Evolutionary conservation across 2,797 vertebrate species (phyloP).

Genomic region (Carcharodon carcharias): DNA sequence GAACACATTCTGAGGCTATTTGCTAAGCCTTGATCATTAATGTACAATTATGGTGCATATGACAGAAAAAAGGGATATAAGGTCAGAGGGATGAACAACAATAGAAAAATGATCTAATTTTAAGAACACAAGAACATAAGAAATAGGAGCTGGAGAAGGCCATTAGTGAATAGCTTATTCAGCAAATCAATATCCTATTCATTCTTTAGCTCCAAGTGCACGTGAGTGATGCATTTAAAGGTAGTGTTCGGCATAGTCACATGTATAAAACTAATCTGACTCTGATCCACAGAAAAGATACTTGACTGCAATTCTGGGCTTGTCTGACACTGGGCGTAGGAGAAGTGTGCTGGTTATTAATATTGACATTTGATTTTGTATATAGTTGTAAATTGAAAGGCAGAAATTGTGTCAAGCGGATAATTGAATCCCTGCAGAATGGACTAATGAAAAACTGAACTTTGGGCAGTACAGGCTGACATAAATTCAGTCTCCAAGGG

Average conservation of each 20-base stretch:
- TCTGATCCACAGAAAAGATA: neutral
- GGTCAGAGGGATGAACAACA: slow-evolving; percentile 4
- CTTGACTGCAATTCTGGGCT: neutral
- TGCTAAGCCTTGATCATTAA: neutral
- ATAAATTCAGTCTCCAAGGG: too few relatives aligned
- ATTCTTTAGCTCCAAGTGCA: neutral
- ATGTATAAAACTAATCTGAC: neutral
- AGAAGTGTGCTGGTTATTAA: neutral
- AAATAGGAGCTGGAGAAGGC: neutral
- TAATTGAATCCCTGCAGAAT: neutral
- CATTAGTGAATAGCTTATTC: neutral
- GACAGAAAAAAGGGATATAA: neutral
- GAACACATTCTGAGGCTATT: neutral
- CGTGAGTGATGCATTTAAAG: neutral
- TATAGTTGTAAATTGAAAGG: neutral
- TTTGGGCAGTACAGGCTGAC: too few relatives aligned
- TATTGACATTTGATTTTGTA: neutral
- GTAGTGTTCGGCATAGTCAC: neutral
- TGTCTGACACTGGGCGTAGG: neutral
- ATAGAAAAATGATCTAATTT: neutral
- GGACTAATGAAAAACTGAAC: neutral
- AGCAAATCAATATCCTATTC: neutral
- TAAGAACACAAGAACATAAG: neutral
- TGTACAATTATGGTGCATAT: neutral
- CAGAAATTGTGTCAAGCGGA: neutral